These are phyloP conservation scores for Cossypha heuglini DNA, from an alignment of 2,797 vertebrate species.

Conservation along the genomic window DNA sequence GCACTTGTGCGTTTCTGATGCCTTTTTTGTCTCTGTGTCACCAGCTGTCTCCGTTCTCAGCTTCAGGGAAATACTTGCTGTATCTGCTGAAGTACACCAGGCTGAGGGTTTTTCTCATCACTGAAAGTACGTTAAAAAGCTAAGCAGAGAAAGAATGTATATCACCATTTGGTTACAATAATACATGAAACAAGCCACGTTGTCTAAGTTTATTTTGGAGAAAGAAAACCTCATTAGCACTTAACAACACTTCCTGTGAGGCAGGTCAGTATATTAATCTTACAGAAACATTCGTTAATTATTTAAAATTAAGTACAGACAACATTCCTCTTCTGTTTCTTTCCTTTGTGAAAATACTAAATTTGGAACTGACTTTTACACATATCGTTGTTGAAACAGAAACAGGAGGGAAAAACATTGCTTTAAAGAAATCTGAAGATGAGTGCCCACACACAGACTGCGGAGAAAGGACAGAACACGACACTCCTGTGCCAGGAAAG, in stretches of 20 bases:
- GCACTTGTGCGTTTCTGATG: background rate
- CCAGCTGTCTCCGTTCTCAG: background rate
- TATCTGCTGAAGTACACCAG: background rate
- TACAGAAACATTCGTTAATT: background rate
- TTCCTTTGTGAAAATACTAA: background rate
- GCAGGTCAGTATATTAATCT: conserved; percentile 12
- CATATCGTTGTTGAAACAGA: background rate
- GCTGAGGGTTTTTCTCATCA: background rate
- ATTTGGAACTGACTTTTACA: background rate
- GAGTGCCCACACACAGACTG: conserved; percentile 83
- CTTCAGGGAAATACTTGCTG: conserved; percentile 29
- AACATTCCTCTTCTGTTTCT: background rate
- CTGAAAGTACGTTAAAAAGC: background rate
- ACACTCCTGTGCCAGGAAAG: conserved; percentile 91
- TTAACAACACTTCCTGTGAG: background rate
- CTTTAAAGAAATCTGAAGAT: conserved; percentile 71
- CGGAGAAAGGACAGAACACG: conserved; percentile 82
- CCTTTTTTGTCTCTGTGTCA: background rate
- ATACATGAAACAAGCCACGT: background rate
- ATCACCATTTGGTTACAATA: background rate
- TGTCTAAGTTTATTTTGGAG: background rate
- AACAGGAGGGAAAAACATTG: background rate
- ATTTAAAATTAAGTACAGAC: background rate
- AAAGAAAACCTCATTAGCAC: background rate
- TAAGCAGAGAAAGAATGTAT: background rate